Base-by-base conservation (phyloP, 35 echinoderm and acorn worm species). In the Strongylocentrotus purpuratus region DNA sequence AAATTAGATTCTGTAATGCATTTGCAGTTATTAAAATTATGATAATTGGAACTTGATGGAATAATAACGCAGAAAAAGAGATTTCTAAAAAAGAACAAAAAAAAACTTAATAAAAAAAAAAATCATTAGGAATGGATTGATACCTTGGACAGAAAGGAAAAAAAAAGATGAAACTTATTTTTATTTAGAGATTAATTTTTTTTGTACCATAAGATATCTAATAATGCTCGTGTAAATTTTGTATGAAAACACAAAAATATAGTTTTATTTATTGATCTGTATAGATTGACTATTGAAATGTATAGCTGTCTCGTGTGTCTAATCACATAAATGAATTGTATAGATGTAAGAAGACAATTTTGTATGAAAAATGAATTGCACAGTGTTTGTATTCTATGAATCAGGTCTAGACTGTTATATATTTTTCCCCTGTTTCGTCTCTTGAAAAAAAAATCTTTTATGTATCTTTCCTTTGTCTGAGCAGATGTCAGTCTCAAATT, bases 231-330 rank as follows among this genome's bases (percentile, higher is more conserved):
- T 89, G 87, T 89, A 89, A 89, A 89, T 89, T 89, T 89, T 89
- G 87, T 89, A 89, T 89, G 87, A 89, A 89, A 89, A 89, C 87
- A 89, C 6, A 32, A 33, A 88, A 88, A 88, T 25, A 89, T 45
- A 89, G 45, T 89, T 89, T 89, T 89, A 89, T 89, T 89, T 89
- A 89, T 89, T 89, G 87, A 89, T 89, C 87, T 89, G 87, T 89
- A 89, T 89, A 89, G 87, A 13, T 88, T 88, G 87, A 46, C 31
- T 88, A 89, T 89, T 33, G 45, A 89, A 9, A 46, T 89, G 87
- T 89, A 45, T 89, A 89, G 33, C 10, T 14, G 87, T 89, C 25
- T 33, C 10, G 33, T 89, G 87, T 89, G 87, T 89, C 65, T 2
- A 78, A 78, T 78, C 65, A 22, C 28, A 78, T 22, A 22, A 78